These are phyloP conservation scores for Cantharis flavilabris DNA, from an alignment of 2,888 invertebrate genomes.

Conservation along the genomic window DNA sequence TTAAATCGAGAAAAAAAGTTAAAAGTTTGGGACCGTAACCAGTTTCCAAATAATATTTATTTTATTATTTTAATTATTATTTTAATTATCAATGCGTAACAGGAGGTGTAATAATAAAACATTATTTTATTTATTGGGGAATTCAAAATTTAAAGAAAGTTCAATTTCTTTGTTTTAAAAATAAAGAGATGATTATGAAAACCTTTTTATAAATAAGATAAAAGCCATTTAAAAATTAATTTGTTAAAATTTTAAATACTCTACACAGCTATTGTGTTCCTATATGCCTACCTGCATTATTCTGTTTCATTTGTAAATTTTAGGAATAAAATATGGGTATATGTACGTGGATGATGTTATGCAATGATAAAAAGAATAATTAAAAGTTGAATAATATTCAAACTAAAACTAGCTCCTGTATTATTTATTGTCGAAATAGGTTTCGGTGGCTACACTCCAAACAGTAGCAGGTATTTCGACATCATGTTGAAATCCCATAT, in stretches of 20 bases:
- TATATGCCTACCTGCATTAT: background rate
- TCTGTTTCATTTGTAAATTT: background rate
- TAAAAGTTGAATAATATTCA: background rate
- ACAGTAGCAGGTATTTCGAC: background rate
- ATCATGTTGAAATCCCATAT: background rate
- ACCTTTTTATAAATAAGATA: no score
- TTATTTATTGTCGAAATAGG: background rate
- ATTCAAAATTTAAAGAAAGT: no score
- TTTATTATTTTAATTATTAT: no score
- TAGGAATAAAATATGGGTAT: background rate
- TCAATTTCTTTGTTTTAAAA: no score
- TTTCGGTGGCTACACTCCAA: background rate
- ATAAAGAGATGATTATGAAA: no score
- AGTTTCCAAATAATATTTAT: no score
- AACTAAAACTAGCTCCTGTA: background rate
- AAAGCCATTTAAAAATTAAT: background rate
- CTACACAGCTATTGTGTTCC: background rate
- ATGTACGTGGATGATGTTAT: background rate
- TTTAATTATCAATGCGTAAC: no score
- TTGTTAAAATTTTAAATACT: background rate
- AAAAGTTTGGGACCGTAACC: no score
- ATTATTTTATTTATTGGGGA: no score
- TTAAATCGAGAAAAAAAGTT: no score
- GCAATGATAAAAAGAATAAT: background rate
- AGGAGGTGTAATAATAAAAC: no score